Evolutionary conservation across 2,113 vertebrate species (phyloP).

Genomic region (Trichechus manatus): DNA sequence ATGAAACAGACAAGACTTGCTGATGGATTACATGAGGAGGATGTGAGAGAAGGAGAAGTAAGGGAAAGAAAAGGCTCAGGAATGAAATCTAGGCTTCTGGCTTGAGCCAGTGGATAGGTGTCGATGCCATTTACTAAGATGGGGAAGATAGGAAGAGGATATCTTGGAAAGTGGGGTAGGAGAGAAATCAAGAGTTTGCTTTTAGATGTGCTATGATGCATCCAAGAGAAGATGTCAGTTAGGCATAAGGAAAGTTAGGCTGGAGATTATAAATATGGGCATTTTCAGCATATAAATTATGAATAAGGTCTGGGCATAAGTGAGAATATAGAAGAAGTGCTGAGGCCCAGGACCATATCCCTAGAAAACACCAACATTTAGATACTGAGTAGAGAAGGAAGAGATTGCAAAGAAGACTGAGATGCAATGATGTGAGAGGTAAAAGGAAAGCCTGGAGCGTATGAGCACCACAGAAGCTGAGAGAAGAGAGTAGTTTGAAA

Average conservation of each 20-base stretch:
- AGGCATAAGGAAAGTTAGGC: background rate
- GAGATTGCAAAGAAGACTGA: background rate
- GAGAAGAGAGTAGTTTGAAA: background rate
- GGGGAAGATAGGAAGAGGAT: background rate
- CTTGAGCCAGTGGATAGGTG: background rate
- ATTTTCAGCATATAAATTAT: background rate
- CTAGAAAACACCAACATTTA: background rate
- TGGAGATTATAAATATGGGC: background rate
- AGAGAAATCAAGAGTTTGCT: background rate
- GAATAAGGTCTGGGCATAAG: background rate
- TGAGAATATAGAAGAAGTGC: background rate
- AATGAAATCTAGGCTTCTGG: conserved; percentile 19
- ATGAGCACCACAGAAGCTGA: background rate
- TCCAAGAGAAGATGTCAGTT: background rate
- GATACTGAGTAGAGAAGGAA: background rate
- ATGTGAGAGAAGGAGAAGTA: background rate
- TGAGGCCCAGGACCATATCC: too few relatives aligned
- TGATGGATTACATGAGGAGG: background rate
- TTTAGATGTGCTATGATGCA: background rate
- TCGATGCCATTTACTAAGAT: background rate
- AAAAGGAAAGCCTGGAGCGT: background rate
- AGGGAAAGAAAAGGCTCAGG: background rate
- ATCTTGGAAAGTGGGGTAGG: background rate
- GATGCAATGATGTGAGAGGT: background rate
- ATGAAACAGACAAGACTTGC: background rate